Conservation (phyloP, 1,140 invertebrate species). For the Octopus bimaculoides region DNA sequence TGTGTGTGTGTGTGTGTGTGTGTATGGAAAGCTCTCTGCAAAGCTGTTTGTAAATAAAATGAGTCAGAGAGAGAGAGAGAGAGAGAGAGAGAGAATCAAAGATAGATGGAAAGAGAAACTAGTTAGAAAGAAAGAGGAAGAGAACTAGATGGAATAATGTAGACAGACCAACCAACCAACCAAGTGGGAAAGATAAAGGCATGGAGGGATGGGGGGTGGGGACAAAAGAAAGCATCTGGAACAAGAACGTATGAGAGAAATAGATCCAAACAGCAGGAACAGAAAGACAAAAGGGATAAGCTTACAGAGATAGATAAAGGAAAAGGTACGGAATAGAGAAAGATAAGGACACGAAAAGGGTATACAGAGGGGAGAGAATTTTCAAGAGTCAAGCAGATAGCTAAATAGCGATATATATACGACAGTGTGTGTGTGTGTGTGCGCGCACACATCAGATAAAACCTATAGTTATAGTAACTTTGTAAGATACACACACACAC, state of each 20-base stretch:
- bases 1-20: too few relatives aligned
- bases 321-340: slow-evolving; percentile 13
- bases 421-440: too few relatives aligned
- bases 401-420: too few relatives aligned
- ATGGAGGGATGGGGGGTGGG: slow-evolving; percentile 18
- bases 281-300: slow-evolving; percentile 15
- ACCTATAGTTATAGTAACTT: too few relatives aligned
- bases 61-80: slow-evolving; percentile 14
- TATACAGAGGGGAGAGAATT: too few relatives aligned
- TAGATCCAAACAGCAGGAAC: slow-evolving; percentile 1
- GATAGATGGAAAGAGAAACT: neutral
- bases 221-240: slow-evolving; percentile 13
- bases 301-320: slow-evolving; percentile 13
- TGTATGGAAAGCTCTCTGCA: too few relatives aligned
- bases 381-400: too few relatives aligned
- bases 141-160: slow-evolving; percentile 6
- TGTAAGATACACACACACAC: too few relatives aligned
- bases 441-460: too few relatives aligned
- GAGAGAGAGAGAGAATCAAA: neutral
- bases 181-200: slow-evolving; percentile 8
- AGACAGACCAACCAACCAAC: neutral
- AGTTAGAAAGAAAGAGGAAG: neutral
- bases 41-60: neutral
- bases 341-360: neutral
- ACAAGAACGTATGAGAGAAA: slow-evolving; percentile 10